These are phyloP conservation scores for Myocastor coypus DNA, from an alignment of 2,113 vertebrate genomes.

Conservation along the genomic window DNA sequence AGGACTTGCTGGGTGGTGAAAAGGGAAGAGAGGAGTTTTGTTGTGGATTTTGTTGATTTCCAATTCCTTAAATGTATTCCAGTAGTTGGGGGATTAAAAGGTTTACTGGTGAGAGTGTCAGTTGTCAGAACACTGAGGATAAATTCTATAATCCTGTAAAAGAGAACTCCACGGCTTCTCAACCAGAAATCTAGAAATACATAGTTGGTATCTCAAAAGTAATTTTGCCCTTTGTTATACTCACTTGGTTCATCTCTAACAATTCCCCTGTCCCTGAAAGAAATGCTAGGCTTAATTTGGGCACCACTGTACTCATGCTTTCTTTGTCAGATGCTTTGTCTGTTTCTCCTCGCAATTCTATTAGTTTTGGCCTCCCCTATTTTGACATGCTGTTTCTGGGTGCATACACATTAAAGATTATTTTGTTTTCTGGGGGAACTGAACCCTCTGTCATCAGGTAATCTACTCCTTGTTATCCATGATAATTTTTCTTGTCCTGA, in stretches of 20 bases:
- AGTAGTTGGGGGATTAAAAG: constrained; percentile 76
- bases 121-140: constrained; percentile 69
- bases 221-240: constrained; percentile 60
- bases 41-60: constrained; percentile 73
- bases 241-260: constrained; percentile 23
- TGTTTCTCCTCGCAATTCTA: neutral
- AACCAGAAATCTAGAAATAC: constrained; percentile 56
- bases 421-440: neutral
- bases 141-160: constrained; percentile 73
- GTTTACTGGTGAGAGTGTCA: constrained; percentile 75
- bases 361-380: neutral
- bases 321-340: neutral
- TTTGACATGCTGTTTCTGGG: neutral
- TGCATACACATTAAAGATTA: neutral
- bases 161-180: constrained; percentile 68
- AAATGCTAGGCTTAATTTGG: constrained; percentile 57
- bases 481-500: constrained; percentile 22
- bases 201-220: constrained; percentile 68
- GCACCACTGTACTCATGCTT: neutral
- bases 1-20: constrained; percentile 37
- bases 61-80: constrained; percentile 74
- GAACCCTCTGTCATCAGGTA: constrained; percentile 1
- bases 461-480: neutral
- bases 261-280: constrained; percentile 22
- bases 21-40: constrained; percentile 22